phyloP scores from a whole-genome alignment of 2,113 vertebrate species.

The Maccullochella peelii region DNA sequence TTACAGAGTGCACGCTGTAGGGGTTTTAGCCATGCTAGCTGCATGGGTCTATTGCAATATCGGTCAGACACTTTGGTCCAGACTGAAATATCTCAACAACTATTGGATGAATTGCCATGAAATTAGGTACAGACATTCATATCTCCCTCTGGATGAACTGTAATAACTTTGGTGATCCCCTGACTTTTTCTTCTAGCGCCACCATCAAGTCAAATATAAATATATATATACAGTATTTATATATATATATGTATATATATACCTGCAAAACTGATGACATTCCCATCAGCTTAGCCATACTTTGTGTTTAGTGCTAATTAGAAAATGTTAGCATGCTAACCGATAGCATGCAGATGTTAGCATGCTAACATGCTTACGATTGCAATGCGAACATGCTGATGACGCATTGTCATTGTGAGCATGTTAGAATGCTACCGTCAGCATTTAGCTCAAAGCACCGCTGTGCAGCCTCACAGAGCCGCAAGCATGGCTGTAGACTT shows the following conservation, averaged over 20 bases:
- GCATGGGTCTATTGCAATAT: not conserved
- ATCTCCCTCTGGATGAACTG: not conserved
- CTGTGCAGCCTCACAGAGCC: not conserved
- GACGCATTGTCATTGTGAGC: not conserved
- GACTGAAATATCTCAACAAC: not conserved
- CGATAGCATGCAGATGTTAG: not conserved
- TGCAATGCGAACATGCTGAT: too few relatives aligned
- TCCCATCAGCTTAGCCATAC: not conserved
- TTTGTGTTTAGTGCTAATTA: not conserved
- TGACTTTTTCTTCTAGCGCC: not conserved
- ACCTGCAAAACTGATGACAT: not conserved
- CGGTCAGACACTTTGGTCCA: not conserved
- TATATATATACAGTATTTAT: too few relatives aligned
- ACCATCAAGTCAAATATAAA: too few relatives aligned
- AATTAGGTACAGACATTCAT: not conserved
- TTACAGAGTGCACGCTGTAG: not conserved
- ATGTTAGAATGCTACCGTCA: too few relatives aligned
- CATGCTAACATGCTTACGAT: not conserved
- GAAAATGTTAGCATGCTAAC: not conserved
- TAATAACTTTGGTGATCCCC: not conserved
- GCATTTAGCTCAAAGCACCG: not conserved
- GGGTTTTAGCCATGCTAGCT: not conserved
- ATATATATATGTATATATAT: too few relatives aligned
- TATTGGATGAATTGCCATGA: not conserved
- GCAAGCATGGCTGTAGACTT: constrained; percentile 10